Evolutionary conservation across 2,888 invertebrate genomes (phyloP).

Genomic region (Nysson spinosus): DNA sequence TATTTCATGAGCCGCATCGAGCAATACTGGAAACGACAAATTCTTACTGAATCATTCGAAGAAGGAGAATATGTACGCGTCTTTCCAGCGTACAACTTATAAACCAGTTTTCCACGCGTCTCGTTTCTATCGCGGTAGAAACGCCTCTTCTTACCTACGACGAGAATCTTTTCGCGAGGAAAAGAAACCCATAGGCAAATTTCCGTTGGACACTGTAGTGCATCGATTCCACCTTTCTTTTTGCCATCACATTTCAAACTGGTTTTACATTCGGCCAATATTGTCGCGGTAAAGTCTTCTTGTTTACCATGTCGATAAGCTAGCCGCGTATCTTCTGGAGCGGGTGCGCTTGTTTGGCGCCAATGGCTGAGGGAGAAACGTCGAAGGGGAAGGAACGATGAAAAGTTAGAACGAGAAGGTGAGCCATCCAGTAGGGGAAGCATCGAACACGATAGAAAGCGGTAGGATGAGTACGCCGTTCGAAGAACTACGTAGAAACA

Average conservation of each 20-base stretch:
- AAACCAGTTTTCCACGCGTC: slow-evolving; percentile 57
- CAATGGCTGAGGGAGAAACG: slow-evolving; percentile 56
- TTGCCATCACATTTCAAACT: slow-evolving; percentile 49
- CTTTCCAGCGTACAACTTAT: slow-evolving; percentile 48
- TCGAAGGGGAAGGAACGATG: slow-evolving; percentile 6
- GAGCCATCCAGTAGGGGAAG: slow-evolving; percentile 1
- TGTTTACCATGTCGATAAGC: slow-evolving; percentile 62
- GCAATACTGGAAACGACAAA: slow-evolving; percentile 11
- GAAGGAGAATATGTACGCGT: slow-evolving; percentile 25
- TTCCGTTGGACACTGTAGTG: slow-evolving; percentile 30
- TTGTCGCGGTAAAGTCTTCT: slow-evolving; percentile 57
- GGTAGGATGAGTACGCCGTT: slow-evolving; percentile 31
- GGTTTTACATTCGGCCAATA: slow-evolving; percentile 63
- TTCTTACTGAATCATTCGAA: slow-evolving; percentile 20
- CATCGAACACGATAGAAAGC: slow-evolving; percentile 25
- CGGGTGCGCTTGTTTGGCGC: slow-evolving; percentile 65
- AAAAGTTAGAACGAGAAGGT: not conserved
- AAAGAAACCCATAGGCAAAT: slow-evolving; percentile 25
- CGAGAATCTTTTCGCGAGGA: slow-evolving; percentile 34
- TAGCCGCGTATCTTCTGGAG: slow-evolving; percentile 58
- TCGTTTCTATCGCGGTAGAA: slow-evolving; percentile 24
- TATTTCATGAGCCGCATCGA: slow-evolving; percentile 4
- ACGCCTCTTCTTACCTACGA: slow-evolving; percentile 52
- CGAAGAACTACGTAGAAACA: no score
- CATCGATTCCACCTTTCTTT: slow-evolving; percentile 19